phyloP scores from a whole-genome alignment of 2,113 vertebrate species.

The Psilopsiagon aymara region DNA sequence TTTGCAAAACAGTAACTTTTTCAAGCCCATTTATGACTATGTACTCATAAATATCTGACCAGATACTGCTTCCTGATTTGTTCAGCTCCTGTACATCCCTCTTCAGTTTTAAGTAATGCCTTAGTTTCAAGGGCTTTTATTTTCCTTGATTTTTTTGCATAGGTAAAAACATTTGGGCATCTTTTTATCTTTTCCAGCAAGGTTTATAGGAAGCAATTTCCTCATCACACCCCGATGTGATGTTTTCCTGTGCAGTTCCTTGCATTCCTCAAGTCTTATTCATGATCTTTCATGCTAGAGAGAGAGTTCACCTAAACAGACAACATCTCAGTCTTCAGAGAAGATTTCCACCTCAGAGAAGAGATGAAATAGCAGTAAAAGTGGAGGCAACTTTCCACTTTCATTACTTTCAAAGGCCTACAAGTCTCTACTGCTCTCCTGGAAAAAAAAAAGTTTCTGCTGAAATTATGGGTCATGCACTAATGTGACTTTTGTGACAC shows the following conservation, averaged over 20 bases:
- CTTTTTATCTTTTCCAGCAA: background rate
- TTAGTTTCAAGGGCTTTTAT: background rate
- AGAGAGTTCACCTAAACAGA: slow-evolving; percentile 21
- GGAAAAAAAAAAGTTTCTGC: background rate
- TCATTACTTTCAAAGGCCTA: slow-evolving; percentile 30
- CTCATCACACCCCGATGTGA: background rate
- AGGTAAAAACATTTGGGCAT: background rate
- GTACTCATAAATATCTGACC: background rate
- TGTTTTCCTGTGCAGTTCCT: background rate
- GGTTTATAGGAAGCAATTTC: background rate
- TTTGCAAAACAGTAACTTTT: background rate
- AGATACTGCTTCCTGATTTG: background rate
- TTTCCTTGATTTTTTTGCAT: background rate
- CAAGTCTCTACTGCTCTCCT: background rate
- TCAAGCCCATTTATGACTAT: background rate
- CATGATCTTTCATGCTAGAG: slow-evolving; percentile 5
- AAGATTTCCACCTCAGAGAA: background rate
- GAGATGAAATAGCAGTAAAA: background rate
- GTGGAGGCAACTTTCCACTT: background rate
- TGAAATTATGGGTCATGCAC: background rate
- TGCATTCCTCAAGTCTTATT: slow-evolving; percentile 6
- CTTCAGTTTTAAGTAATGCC: background rate
- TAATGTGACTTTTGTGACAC: background rate
- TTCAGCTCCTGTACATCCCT: background rate
- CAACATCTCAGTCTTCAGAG: slow-evolving; percentile 7